Percentiles rank a stretch among this genome's conserved stretches.
These are phyloP conservation scores for Seriola aureovittata DNA, from an alignment of 2,113 vertebrate species.

Conservation along the genomic window DNA sequence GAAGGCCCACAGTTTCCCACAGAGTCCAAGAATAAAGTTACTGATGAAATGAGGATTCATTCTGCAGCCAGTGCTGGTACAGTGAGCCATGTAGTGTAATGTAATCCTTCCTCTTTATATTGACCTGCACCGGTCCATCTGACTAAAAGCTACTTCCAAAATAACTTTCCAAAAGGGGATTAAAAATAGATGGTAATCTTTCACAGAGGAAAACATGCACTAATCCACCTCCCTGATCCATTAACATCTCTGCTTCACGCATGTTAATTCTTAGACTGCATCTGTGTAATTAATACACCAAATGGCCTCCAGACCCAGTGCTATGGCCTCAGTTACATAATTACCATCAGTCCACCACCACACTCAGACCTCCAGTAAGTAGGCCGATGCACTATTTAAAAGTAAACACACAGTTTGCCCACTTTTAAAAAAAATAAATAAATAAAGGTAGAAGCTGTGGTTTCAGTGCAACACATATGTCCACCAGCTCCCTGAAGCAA, in stretches of 20 bases:
- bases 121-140: slow-evolving; percentile 34
- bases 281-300: slow-evolving; percentile 65
- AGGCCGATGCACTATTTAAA: slow-evolving; percentile 21
- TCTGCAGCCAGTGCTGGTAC: slow-evolving; percentile 32
- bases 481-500: slow-evolving; percentile 33
- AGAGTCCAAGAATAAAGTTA: slow-evolving; percentile 57
- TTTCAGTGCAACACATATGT: slow-evolving; percentile 32
- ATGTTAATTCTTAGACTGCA: slow-evolving; percentile 62
- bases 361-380: slow-evolving; percentile 30
- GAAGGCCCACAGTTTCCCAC: slow-evolving; percentile 45
- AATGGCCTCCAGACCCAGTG: slow-evolving; percentile 37
- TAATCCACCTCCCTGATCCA: slow-evolving; percentile 42
- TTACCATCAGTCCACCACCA: slow-evolving; percentile 44
- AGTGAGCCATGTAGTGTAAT: slow-evolving; percentile 50
- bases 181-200: slow-evolving; percentile 61
- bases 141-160: slow-evolving; percentile 55
- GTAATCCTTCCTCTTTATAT: slow-evolving; percentile 53
- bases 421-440: slow-evolving; percentile 11
- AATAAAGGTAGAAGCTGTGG: slow-evolving; percentile 5
- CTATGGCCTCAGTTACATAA: slow-evolving; percentile 54
- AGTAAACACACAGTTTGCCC: slow-evolving; percentile 31
- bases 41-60: slow-evolving; percentile 40
- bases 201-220: slow-evolving; percentile 18
- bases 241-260: slow-evolving; percentile 41
- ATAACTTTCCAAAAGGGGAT: slow-evolving; percentile 54